Evolutionary conservation across 2,113 vertebrate genomes (phyloP), one percentile per base, ranked within the genome.

Genomic region (Nothocercus nigrocapillus): DNA sequence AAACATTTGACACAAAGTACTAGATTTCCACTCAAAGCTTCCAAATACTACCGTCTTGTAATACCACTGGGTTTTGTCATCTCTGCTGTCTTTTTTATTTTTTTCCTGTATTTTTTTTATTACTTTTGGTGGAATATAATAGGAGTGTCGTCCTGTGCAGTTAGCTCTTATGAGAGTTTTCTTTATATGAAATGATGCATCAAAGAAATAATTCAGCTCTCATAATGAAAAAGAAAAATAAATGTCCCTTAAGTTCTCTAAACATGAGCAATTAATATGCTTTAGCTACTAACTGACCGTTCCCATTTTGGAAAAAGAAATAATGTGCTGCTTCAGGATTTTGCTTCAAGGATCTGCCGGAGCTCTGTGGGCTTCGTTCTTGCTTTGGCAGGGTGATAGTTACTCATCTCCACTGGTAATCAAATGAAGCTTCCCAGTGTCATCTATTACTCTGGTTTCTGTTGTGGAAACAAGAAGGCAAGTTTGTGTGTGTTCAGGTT

Each of bases 401-500:
- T 27, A 4, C 59, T 77, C 38, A 20, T 42, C 82, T 49, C 13
- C 44, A 17, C 64, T 1, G 7, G 24, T 27, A 22, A 63, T 49
- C 78, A 10, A 2, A 67, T 6, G 21, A 42, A 58, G 66, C 79
- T 24, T 45, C 80, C 77, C n/a, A 1, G 56, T 73, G 44, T 59
- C 76, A 21, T 21, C 85, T 22, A 0, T 47, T 10, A 10, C 56
- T 49, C 51, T 20, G 21, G n/a, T 75, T 68, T 34, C 74, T 10
- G 64, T 3, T 69, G 59, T 40, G 72, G 86, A 82, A 62, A 13
- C 3, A 0, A 90, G 95, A 24, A 77, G 72, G 86, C 74, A 45
- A 58, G 58, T 89, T 62, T 73, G 82, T 81, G 64, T 85, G 30
- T 95, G 49, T 70, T 30, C 11, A 95, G 93, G 84, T 86, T 85